Conservation (phyloP, 2,113 vertebrate genomes). For the Copsychus sechellarum region DNA sequence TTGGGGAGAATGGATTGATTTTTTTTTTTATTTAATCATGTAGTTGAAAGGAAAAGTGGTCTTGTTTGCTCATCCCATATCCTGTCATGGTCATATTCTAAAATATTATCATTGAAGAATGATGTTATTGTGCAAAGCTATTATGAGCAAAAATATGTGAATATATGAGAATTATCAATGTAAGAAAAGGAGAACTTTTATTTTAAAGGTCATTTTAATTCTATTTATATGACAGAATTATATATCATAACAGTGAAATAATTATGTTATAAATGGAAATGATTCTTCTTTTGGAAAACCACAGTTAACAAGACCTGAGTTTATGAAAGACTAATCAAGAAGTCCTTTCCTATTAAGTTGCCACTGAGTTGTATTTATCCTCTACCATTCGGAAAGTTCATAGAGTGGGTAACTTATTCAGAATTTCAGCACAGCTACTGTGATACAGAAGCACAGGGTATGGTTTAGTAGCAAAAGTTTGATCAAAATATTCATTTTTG, state of each 20-base stretch:
- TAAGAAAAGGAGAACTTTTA: background rate
- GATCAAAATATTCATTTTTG: background rate
- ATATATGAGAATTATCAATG: background rate
- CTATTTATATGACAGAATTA: background rate
- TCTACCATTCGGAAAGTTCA: background rate
- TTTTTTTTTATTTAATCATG: background rate
- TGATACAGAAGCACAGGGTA: background rate
- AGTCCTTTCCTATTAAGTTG: background rate
- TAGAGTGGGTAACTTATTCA: background rate
- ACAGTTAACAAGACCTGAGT: background rate
- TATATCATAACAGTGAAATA: background rate
- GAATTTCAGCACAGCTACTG: background rate
- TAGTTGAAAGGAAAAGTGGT: background rate
- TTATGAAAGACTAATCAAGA: background rate
- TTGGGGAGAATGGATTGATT: background rate
- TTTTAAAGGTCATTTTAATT: background rate
- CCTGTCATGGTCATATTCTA: background rate
- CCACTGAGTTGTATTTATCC: rapidly evolving
- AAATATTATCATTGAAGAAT: background rate
- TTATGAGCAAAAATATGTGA: background rate
- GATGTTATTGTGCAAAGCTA: background rate
- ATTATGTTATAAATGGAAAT: background rate
- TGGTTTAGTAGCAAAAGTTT: background rate
- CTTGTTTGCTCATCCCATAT: background rate
- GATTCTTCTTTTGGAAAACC: background rate